phyloP scores from a whole-genome alignment of 2,113 vertebrate genomes.

The Cyprinus carpio region DNA sequence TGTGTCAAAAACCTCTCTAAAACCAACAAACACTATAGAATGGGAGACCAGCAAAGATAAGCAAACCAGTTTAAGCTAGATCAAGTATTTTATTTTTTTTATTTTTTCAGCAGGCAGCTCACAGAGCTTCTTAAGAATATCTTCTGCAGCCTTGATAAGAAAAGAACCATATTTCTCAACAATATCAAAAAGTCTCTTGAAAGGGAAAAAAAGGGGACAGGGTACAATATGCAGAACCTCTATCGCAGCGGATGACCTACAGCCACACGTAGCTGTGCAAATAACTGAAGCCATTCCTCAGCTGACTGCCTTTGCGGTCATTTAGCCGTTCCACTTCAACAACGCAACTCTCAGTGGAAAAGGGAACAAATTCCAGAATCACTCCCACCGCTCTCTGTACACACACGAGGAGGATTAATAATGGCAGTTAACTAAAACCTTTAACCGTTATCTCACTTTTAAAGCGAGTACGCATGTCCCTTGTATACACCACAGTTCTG shows the following conservation, averaged over 20 bases:
- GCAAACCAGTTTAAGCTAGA: not conserved
- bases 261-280: not conserved
- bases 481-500: not conserved
- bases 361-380: constrained; percentile 18
- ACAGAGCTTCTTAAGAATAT: not conserved
- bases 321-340: not conserved
- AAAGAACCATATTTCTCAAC: not conserved
- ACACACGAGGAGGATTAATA: constrained; percentile 29
- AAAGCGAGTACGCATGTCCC: not conserved
- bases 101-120: not conserved
- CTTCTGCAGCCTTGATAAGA: not conserved
- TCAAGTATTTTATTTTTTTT: no score
- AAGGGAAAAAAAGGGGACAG: not conserved
- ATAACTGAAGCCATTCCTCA: constrained; percentile 11
- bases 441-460: not conserved
- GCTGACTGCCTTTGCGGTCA: not conserved
- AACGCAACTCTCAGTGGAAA: constrained; percentile 15
- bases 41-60: not conserved
- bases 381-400: not conserved
- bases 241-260: not conserved
- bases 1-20: not conserved
- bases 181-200: not conserved
- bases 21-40: not conserved
- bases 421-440: constrained; percentile 26
- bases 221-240: not conserved